Conservation (phyloP, 2,797 vertebrate genomes). For the Sphenopsis melanotis region DNA sequence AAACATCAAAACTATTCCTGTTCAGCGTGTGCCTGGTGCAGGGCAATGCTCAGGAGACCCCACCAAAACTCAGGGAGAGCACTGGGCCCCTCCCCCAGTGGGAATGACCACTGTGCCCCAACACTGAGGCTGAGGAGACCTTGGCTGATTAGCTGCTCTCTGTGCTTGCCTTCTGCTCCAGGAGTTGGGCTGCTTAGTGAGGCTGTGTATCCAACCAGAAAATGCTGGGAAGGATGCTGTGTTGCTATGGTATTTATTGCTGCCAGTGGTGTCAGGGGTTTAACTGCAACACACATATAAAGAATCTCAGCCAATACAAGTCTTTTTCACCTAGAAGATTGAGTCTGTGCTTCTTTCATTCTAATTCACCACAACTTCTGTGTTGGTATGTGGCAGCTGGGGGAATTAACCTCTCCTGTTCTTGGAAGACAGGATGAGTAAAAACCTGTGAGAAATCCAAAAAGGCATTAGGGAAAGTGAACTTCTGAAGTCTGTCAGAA, state of each 20-base stretch:
- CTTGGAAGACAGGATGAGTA: not conserved
- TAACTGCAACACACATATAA: not conserved
- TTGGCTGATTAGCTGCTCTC: not conserved
- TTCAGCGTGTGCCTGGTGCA: not conserved
- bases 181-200: not conserved
- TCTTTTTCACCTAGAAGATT: not conserved
- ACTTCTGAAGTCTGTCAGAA: not conserved
- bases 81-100: not conserved
- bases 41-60: not conserved
- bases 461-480: not conserved
- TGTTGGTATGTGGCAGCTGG: not conserved
- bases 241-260: not conserved
- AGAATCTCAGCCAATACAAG: not conserved
- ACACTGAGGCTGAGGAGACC: not conserved
- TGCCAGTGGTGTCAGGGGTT: not conserved
- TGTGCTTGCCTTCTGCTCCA: not conserved
- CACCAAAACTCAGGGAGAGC: fast-evolving
- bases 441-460: not conserved
- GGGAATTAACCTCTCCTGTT: not conserved
- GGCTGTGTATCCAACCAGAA: not conserved
- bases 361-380: not conserved
- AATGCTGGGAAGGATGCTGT: not conserved
- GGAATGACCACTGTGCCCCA: fast-evolving
- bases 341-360: not conserved
- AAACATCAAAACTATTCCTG: not conserved